Evolutionary conservation across 2,797 vertebrate genomes (phyloP).

Genomic region (Semotilus atromaculatus): DNA sequence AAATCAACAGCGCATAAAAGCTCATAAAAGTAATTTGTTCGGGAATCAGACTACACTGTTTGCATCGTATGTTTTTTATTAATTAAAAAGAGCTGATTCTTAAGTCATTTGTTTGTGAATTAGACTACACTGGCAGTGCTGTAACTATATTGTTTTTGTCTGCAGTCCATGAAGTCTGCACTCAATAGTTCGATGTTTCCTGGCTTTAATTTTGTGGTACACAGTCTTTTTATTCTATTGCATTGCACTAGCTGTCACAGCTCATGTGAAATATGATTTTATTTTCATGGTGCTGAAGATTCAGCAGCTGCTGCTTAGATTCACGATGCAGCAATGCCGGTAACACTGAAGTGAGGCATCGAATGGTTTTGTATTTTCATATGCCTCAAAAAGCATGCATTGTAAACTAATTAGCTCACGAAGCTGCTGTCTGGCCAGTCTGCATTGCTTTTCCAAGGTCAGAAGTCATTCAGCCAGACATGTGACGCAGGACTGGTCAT

Average conservation of each 20-base stretch:
- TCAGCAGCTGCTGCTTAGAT: not conserved
- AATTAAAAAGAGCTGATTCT: not conserved
- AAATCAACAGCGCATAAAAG: not conserved
- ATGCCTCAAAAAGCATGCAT: not conserved
- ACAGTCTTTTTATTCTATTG: not conserved
- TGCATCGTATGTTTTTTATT: not conserved
- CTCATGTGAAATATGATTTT: not conserved
- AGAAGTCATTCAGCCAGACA: conserved; percentile 47
- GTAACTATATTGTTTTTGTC: not conserved
- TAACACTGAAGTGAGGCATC: not conserved
- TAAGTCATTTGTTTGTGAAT: not conserved
- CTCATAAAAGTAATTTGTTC: not conserved
- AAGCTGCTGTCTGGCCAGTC: not conserved
- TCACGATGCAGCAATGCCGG: not conserved
- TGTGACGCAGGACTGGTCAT: conserved; percentile 23
- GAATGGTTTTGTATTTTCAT: not conserved
- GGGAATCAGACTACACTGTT: not conserved
- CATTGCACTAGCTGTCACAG: not conserved
- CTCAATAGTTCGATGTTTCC: not conserved
- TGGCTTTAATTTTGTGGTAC: not conserved
- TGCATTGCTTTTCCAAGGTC: conserved; percentile 61
- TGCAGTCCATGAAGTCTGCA: not conserved
- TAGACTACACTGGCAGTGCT: not conserved
- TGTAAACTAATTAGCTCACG: not conserved
- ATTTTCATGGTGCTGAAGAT: not conserved